phyloP scores from a whole-genome alignment of 2,113 vertebrate genomes.

The Pygoscelis antarcticus region DNA sequence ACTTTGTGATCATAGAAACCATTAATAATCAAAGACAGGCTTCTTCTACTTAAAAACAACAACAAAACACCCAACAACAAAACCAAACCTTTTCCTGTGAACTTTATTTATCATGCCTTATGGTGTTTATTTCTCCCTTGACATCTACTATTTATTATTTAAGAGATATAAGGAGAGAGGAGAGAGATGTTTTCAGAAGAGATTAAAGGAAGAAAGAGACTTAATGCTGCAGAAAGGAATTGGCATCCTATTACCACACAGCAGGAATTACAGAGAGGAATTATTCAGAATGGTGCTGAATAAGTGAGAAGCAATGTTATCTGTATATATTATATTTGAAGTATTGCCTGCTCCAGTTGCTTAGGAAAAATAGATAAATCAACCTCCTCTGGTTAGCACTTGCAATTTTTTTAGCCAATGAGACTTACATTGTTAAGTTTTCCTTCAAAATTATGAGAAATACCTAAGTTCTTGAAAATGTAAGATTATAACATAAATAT shows the following conservation, averaged over 20 bases:
- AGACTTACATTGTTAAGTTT: background rate
- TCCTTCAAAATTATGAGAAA: background rate
- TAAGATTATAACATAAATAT: background rate
- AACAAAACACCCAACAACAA: background rate
- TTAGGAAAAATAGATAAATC: background rate
- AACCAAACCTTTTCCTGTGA: background rate
- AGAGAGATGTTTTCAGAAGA: background rate
- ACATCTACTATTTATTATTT: conserved; percentile 26
- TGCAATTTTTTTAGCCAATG: background rate
- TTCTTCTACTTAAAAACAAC: conserved; percentile 5
- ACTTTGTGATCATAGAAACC: background rate
- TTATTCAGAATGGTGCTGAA: background rate
- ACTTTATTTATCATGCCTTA: background rate
- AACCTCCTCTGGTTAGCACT: background rate
- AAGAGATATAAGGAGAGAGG: background rate
- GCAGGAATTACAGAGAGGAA: background rate
- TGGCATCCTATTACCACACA: background rate
- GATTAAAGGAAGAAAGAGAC: background rate
- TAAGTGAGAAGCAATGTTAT: background rate
- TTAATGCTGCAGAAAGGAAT: background rate
- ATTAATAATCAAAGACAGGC: background rate
- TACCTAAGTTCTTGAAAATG: background rate
- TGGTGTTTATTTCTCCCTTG: background rate
- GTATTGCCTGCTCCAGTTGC: background rate
- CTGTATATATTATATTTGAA: background rate